phyloP scores from a whole-genome alignment of 2,888 invertebrate species.

The Orthosia gracilis region DNA sequence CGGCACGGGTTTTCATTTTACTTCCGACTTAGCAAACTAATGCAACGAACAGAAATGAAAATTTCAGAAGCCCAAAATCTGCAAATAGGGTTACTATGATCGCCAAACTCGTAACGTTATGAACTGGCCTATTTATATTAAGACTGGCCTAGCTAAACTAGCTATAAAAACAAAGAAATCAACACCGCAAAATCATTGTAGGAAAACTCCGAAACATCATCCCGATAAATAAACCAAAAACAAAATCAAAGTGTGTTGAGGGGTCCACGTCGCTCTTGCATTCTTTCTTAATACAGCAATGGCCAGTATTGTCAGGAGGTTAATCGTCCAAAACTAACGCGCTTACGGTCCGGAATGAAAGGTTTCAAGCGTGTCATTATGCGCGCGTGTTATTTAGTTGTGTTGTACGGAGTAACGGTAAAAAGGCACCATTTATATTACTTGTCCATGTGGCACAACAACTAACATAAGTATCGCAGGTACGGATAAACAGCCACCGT shows the following conservation, averaged over 20 bases:
- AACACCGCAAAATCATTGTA: conserved; percentile 3
- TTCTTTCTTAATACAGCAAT: conserved; percentile 48
- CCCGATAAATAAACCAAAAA: background rate
- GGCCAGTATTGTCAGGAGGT: conserved; percentile 68
- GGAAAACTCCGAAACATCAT: background rate
- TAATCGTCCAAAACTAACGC: conserved; percentile 78
- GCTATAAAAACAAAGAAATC: background rate
- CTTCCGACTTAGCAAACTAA: too few species aligned
- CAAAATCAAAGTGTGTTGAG: background rate
- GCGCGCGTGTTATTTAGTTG: conserved; percentile 81
- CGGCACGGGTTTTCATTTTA: conserved; percentile 40
- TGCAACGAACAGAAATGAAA: conserved; percentile 14
- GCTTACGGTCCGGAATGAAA: conserved; percentile 74
- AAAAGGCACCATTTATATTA: conserved; percentile 82
- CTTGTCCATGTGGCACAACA: conserved; percentile 76
- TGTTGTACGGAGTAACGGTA: conserved; percentile 84
- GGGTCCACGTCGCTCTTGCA: conserved; percentile 18
- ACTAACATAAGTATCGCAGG: conserved; percentile 71
- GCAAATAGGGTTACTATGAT: background rate
- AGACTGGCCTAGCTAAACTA: background rate
- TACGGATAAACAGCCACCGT: conserved; percentile 67
- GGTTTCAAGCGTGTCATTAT: conserved; percentile 80
- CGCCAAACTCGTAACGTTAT: background rate
- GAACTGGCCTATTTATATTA: background rate
- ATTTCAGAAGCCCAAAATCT: conserved; percentile 9